These are phyloP conservation scores for Willisornis vidua DNA, from an alignment of 2,113 vertebrate genomes.

Conservation along the genomic window DNA sequence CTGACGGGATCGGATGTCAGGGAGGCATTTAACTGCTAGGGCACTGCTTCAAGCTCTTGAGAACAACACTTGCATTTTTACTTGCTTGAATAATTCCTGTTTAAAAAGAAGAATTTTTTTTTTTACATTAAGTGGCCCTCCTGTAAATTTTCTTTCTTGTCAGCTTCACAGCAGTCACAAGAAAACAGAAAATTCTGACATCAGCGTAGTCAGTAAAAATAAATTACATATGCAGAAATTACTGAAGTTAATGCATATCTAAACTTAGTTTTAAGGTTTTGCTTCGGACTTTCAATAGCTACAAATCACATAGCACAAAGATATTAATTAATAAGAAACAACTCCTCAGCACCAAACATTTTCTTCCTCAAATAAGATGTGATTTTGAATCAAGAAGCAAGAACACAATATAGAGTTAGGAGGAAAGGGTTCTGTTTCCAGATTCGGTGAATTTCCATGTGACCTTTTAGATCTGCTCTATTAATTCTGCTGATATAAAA, in stretches of 20 bases:
- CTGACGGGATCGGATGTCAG: too few relatives aligned
- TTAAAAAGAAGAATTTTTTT: not conserved
- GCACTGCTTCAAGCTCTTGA: not conserved
- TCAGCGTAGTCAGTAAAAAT: not conserved
- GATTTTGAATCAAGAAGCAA: not conserved
- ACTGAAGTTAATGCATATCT: not conserved
- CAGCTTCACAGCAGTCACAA: not conserved
- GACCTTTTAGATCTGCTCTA: not conserved
- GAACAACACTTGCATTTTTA: not conserved
- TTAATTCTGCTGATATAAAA: not conserved
- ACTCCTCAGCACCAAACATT: not conserved
- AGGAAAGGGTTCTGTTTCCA: not conserved
- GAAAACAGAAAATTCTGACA: not conserved
- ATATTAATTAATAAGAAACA: not conserved
- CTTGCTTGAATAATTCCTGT: not conserved
- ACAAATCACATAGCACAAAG: not conserved
- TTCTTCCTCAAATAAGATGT: not conserved
- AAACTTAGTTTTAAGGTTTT: not conserved
- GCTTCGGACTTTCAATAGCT: not conserved
- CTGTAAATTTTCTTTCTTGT: not conserved
- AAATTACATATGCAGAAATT: not conserved
- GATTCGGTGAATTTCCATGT: not conserved
- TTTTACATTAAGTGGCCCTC: not conserved
- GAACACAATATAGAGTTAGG: not conserved
- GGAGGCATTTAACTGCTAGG: too few relatives aligned